These are phyloP conservation scores for Heliconius hermathena DNA, from an alignment of 1,140 invertebrate species.

Conservation along the genomic window DNA sequence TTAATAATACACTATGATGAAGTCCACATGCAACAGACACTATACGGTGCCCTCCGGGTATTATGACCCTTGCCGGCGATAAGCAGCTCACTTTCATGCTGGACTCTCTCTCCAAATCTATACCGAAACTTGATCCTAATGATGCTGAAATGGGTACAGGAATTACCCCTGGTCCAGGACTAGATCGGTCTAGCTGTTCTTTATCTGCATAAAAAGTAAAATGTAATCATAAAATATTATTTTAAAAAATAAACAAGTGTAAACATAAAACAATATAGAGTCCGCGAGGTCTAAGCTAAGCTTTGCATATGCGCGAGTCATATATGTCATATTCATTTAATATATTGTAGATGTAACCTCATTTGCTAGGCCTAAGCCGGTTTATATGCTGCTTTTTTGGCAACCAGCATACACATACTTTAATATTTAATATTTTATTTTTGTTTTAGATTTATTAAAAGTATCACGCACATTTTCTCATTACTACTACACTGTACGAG, in stretches of 20 bases:
- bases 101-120: constrained; percentile 82
- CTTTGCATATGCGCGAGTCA: too few relatives aligned
- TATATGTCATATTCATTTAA: too few relatives aligned
- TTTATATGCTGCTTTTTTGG: too few relatives aligned
- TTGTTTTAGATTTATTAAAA: too few relatives aligned
- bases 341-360: too few relatives aligned
- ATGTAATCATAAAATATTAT: background rate
- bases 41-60: constrained; percentile 87
- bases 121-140: constrained; percentile 9
- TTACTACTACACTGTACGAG: too few relatives aligned
- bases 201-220: constrained; percentile 26
- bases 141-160: constrained; percentile 2
- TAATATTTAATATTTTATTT: too few relatives aligned
- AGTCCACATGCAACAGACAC: constrained; percentile 93
- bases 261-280: too few relatives aligned
- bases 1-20: constrained; percentile 90
- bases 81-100: constrained; percentile 85
- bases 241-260: background rate
- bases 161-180: background rate
- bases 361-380: too few relatives aligned
- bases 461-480: too few relatives aligned
- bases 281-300: too few relatives aligned
- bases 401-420: too few relatives aligned
- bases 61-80: constrained; percentile 88
- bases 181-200: constrained; percentile 49